Percentiles rank a stretch among this genome's conserved stretches.
phyloP scores from a whole-genome alignment of 2,888 invertebrate species.

The Leptopilina myrica region DNA sequence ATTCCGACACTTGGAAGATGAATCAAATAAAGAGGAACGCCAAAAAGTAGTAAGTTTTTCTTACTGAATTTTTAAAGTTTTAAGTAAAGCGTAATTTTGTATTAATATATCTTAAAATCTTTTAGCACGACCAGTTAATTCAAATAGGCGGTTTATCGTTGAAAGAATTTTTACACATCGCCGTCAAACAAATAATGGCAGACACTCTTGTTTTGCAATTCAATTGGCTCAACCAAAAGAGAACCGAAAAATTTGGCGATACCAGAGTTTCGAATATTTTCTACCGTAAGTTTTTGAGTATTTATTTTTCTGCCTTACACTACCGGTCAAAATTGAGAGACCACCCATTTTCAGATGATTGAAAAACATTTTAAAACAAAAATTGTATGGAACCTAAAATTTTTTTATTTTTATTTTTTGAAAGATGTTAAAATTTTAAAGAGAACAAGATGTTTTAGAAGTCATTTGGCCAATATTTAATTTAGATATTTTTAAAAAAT shows the following conservation, averaged over 20 bases:
- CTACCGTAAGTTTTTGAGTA: constrained; percentile 8
- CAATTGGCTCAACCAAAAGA: not conserved
- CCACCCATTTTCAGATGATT: no score
- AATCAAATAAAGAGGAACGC: constrained; percentile 2
- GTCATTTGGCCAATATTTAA: no score
- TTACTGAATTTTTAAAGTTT: not conserved
- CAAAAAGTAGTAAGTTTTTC: constrained; percentile 2
- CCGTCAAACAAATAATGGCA: not conserved
- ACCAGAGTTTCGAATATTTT: constrained; percentile 17
- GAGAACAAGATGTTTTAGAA: no score
- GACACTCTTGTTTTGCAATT: not conserved
- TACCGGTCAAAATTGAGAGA: no score
- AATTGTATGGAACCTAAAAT: no score
- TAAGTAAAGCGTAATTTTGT: not conserved
- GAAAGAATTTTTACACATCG: not conserved
- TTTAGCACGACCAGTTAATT: not conserved
- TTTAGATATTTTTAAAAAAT: no score
- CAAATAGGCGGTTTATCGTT: constrained; percentile 2
- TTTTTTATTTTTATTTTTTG: no score
- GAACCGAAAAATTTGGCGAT: constrained; percentile 1
- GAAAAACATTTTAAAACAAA: no score
- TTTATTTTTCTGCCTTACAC: not conserved
- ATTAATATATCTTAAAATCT: not conserved
- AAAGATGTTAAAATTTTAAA: no score
- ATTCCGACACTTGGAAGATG: not conserved